A percentile compares a stretch with the other conserved stretches of the same genome.
Evolutionary conservation across 2,888 invertebrate species (phyloP).

Genomic region (Euspilapteryx auroguttella): DNA sequence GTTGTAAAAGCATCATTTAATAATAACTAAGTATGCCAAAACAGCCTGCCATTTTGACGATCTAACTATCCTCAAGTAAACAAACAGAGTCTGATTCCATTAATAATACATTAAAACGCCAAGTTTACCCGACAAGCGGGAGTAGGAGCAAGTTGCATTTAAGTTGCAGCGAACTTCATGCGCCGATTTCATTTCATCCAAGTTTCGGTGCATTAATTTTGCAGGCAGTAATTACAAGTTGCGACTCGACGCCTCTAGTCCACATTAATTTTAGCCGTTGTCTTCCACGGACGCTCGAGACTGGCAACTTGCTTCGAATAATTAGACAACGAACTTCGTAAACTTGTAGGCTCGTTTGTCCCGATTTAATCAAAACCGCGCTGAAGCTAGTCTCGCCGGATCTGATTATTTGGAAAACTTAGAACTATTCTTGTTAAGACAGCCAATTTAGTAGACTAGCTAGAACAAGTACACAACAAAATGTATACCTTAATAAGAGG

Average conservation of each 20-base stretch:
- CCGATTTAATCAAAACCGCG: conserved; percentile 34
- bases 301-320: conserved; percentile 24
- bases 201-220: conserved; percentile 57
- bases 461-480: no score
- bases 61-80: no score
- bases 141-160: no score
- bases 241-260: conserved; percentile 42
- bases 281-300: conserved; percentile 29
- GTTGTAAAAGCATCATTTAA: no score
- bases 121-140: no score
- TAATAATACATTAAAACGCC: no score
- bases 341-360: conserved; percentile 39
- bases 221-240: conserved; percentile 56
- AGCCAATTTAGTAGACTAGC: no score
- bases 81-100: no score
- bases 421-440: no score
- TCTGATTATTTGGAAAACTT: background rate
- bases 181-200: conserved; percentile 52
- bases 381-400: conserved; percentile 4
- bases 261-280: conserved; percentile 47
- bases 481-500: no score
- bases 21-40: no score
- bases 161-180: conserved; percentile 34
- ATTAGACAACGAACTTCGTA: conserved; percentile 31
- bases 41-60: no score